phyloP scores from a whole-genome alignment of 1,140 invertebrate genomes.

The Diuraphis noxia region DNA sequence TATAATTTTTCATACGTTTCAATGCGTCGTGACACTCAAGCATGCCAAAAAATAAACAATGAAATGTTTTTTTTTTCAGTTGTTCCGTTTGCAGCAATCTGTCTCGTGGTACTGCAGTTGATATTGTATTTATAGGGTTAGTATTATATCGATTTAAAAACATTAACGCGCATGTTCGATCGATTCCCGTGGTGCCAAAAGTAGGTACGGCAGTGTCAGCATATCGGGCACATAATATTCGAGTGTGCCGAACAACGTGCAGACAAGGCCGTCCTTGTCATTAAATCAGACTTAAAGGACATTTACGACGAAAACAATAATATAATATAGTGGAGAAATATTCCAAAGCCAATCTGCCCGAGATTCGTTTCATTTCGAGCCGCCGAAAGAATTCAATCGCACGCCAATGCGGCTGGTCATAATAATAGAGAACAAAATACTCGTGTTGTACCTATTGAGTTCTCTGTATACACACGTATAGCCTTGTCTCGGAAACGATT shows the following conservation, averaged over 20 bases:
- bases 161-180: background rate
- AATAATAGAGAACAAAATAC: too few species aligned
- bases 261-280: constrained; percentile 35
- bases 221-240: background rate
- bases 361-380: constrained; percentile 34
- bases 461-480: background rate
- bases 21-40: background rate
- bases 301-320: background rate
- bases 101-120: background rate
- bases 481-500: constrained; percentile 15
- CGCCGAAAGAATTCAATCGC: constrained; percentile 18
- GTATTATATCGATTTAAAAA: background rate
- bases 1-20: background rate
- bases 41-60: background rate
- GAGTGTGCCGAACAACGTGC: background rate
- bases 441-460: background rate
- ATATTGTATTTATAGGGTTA: background rate
- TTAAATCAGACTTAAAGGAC: background rate
- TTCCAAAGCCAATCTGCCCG: background rate
- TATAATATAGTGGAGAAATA: background rate
- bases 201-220: background rate
- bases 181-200: background rate
- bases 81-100: background rate
- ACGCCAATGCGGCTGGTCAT: background rate
- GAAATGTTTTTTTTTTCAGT: background rate